phyloP scores from a whole-genome alignment of 2,888 invertebrate genomes.

The Troides aeacus region DNA sequence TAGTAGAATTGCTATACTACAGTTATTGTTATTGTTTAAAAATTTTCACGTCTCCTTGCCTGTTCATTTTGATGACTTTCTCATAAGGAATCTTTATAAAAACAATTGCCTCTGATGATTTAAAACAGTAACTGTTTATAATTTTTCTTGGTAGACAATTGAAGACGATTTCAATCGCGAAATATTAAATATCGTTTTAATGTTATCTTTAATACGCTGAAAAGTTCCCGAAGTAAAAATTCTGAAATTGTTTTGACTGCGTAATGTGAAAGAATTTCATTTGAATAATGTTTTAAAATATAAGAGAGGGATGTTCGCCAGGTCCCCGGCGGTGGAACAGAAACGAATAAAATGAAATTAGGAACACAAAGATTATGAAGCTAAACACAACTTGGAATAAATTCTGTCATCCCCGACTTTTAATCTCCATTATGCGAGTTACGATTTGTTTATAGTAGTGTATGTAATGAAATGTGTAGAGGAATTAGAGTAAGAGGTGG shows the following conservation, averaged over 20 bases:
- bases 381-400: conserved; percentile 40
- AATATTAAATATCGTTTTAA: too few species aligned
- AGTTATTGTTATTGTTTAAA: too few species aligned
- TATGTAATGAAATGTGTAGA: neutral
- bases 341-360: conserved; percentile 55
- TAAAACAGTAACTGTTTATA: too few species aligned
- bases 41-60: too few species aligned
- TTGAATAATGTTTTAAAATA: conserved; percentile 27
- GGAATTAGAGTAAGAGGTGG: too few species aligned
- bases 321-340: conserved; percentile 43
- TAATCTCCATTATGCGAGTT: conserved; percentile 30
- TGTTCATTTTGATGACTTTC: too few species aligned
- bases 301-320: conserved; percentile 28
- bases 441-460: conserved; percentile 23
- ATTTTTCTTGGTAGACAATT: too few species aligned
- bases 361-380: conserved; percentile 49
- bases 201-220: too few species aligned
- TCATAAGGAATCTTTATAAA: too few species aligned
- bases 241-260: conserved; percentile 26
- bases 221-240: neutral
- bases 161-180: too few species aligned
- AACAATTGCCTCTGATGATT: too few species aligned
- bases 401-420: conserved; percentile 49
- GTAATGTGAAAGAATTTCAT: conserved; percentile 23
- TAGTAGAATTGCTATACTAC: too few species aligned